phyloP scores from a whole-genome alignment of 2,888 invertebrate genomes.

The Drosophila paranaensis region DNA sequence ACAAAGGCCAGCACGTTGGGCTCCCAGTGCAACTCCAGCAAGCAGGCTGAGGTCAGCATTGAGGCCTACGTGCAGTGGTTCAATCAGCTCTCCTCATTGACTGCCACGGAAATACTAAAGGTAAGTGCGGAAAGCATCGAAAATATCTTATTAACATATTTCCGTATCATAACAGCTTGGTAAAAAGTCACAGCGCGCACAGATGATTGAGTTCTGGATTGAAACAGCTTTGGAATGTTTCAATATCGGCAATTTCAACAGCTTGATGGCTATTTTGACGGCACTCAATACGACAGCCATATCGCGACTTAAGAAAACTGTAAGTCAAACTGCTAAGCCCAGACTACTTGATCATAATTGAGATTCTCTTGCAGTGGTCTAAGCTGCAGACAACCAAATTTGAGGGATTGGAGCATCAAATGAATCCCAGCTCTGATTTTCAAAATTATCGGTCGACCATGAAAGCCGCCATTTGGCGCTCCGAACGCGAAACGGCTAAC shows the following conservation, averaged over 20 bases:
- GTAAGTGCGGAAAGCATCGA: constrained; percentile 85
- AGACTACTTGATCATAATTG: neutral
- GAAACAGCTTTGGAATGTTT: constrained; percentile 98
- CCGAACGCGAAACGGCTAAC: constrained; percentile 88
- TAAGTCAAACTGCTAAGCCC: constrained; percentile 84
- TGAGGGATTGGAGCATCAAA: constrained; percentile 92
- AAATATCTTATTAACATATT: neutral
- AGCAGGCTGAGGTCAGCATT: constrained; percentile 86
- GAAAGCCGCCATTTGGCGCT: constrained; percentile 93
- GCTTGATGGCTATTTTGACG: constrained; percentile 97
- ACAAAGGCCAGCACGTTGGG: constrained; percentile 88
- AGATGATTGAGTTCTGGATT: constrained; percentile 97
- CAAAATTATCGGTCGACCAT: constrained; percentile 93
- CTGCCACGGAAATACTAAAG: constrained; percentile 97
- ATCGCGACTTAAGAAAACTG: constrained; percentile 97
- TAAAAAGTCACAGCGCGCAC: constrained; percentile 95
- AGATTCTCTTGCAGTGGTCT: constrained; percentile 88
- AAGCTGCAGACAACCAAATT: constrained; percentile 93
- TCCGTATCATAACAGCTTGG: constrained; percentile 88
- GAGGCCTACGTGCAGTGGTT: constrained; percentile 99
- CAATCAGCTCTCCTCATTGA: constrained; percentile 95
- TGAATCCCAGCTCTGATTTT: constrained; percentile 94
- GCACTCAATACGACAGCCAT: constrained; percentile 97
- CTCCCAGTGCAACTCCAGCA: constrained; percentile 82
- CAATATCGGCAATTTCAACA: constrained; percentile 98